Conservation (phyloP, 2,797 vertebrate genomes). For the Pygocentrus nattereri region DNA sequence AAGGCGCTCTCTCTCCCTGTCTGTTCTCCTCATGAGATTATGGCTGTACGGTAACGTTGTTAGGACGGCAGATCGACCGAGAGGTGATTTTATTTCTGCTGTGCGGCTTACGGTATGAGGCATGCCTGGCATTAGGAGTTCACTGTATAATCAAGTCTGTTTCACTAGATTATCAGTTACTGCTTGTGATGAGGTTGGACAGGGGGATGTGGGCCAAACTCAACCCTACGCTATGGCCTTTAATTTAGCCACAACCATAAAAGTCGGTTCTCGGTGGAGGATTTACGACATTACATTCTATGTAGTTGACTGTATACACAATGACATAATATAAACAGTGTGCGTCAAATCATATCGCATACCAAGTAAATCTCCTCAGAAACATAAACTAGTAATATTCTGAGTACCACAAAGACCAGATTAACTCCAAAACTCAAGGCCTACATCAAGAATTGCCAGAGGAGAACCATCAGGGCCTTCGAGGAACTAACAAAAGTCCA, state of each 20-base stretch:
- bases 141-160: conserved; percentile 73
- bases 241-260: background rate
- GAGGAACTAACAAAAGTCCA: background rate
- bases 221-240: background rate
- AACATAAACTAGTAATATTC: background rate
- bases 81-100: conserved; percentile 64
- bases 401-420: background rate
- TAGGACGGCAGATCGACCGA: conserved; percentile 66
- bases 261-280: conserved; percentile 20
- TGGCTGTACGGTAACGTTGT: conserved; percentile 54
- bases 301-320: background rate
- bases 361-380: background rate
- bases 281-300: background rate
- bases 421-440: background rate
- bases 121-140: conserved; percentile 55
- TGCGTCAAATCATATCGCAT: background rate
- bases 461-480: background rate
- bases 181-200: conserved; percentile 75
- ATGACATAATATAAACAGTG: conserved; percentile 19
- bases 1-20: conserved; percentile 47
- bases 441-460: background rate
- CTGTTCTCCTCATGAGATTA: conserved; percentile 60
- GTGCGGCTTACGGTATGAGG: conserved; percentile 42
- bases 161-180: conserved; percentile 81
- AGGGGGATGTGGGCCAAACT: conserved; percentile 35